A percentile compares a stretch with the other conserved stretches of the same genome.
Evolutionary conservation across 64 coral and sea anemone species (phyloP).

Genomic region (Stichodactyla helianthus): DNA sequence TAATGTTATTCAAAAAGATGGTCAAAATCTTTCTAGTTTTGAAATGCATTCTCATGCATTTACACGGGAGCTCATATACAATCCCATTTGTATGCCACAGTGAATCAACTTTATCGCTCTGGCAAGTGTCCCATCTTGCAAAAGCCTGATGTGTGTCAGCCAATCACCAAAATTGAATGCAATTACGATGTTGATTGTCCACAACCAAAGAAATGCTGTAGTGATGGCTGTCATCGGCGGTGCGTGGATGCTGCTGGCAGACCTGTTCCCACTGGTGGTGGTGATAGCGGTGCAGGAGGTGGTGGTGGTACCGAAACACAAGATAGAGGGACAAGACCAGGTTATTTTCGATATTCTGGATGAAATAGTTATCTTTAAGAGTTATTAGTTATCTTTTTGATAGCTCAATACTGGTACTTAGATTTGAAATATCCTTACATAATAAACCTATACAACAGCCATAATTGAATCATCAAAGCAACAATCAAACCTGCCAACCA

Average conservation of each 20-base stretch:
- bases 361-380: no score
- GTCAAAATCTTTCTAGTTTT: no score
- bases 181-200: slow-evolving; percentile 31
- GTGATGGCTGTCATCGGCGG: slow-evolving; percentile 27
- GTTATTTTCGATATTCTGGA: no score
- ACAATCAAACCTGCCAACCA: no score
- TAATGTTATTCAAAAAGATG: no score
- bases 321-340: not conserved
- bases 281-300: not conserved
- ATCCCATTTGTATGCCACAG: not conserved
- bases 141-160: slow-evolving; percentile 3
- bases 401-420: no score
- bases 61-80: not conserved
- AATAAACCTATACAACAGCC: no score
- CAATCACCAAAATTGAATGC: not conserved
- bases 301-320: not conserved
- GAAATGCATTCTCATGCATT: no score
- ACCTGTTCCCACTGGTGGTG: not conserved
- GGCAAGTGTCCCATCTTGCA: slow-evolving; percentile 20
- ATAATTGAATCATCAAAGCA: no score
- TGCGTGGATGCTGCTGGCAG: not conserved
- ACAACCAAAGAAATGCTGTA: slow-evolving; percentile 22
- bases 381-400: no score
- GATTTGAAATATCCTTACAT: no score
- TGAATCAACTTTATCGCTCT: slow-evolving; percentile 22